Conservation (phyloP, 2,797 vertebrate genomes). For the Acrossocheilus wenchowensis region DNA sequence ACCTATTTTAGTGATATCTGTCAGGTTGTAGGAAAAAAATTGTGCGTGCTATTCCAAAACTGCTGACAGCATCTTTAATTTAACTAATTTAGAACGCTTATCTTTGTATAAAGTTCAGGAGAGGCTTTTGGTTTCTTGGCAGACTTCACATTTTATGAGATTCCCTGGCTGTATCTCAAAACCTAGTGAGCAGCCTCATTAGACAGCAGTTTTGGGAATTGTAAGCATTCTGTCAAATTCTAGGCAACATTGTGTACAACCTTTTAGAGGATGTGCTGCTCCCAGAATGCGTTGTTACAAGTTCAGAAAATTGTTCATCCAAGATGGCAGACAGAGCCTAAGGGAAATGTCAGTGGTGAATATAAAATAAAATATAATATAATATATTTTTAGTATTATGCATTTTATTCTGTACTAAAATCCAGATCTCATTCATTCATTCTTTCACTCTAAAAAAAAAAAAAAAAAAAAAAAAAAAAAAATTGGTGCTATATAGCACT, state of each 20-base stretch:
- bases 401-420: not conserved
- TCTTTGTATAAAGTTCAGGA: constrained; percentile 7
- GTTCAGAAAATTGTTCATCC: not conserved
- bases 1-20: constrained; percentile 1
- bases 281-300: not conserved
- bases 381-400: not conserved
- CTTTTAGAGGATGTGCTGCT: not conserved
- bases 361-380: not conserved
- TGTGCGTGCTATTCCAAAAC: not conserved
- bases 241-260: not conserved
- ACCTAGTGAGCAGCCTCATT: not conserved
- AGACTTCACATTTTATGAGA: not conserved
- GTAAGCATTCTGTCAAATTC: not conserved
- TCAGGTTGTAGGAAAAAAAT: not conserved
- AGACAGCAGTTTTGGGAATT: constrained; percentile 2
- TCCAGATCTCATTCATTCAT: not conserved
- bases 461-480: too few species aligned
- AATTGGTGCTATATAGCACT: too few species aligned
- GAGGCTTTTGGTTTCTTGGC: not conserved
- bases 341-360: not conserved
- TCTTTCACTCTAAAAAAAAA: too few species aligned
- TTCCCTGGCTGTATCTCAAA: constrained; percentile 4
- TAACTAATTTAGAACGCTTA: not conserved
- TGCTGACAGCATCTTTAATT: constrained; percentile 3
- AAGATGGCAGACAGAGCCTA: not conserved